These are phyloP conservation scores for Caenorhabditis tropicalis DNA, from an alignment of 1,140 invertebrate genomes.

Conservation along the genomic window DNA sequence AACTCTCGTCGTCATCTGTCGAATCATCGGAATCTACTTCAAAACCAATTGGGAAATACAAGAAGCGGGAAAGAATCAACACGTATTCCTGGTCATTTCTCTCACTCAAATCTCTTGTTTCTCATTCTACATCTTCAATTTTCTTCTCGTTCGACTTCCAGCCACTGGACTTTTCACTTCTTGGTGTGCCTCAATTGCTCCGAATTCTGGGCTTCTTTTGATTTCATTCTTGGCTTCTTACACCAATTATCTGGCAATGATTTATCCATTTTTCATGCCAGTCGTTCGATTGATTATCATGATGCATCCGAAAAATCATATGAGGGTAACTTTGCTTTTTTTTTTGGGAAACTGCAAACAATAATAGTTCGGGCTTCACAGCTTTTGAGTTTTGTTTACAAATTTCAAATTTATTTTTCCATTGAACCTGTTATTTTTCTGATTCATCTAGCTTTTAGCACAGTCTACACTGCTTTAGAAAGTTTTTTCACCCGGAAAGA, in stretches of 20 bases:
- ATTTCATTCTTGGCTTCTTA: not conserved
- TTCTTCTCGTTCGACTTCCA: not conserved
- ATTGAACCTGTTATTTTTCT: too few relatives aligned
- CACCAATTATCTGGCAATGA: slow-evolving; percentile 11
- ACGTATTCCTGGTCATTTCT: not conserved
- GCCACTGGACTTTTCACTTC: slow-evolving; percentile 21
- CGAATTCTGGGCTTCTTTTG: not conserved
- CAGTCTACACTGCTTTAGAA: too few relatives aligned
- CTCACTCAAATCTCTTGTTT: not conserved
- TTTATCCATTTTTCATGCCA: slow-evolving; percentile 31
- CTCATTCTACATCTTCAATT: not conserved
- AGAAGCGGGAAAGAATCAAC: slow-evolving; percentile 9
- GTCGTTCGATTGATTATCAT: slow-evolving; percentile 15
- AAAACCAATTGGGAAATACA: not conserved
- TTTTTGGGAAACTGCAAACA: too few relatives aligned
- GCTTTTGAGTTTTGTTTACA: too few relatives aligned
- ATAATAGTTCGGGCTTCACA: too few relatives aligned
- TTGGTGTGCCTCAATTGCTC: not conserved
- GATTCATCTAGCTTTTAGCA: too few relatives aligned
- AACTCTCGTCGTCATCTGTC: not conserved
- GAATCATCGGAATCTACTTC: not conserved
- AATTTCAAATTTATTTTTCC: too few relatives aligned
- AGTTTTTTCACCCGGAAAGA: too few relatives aligned
- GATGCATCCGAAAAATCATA: not conserved
- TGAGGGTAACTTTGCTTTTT: too few relatives aligned